Evolutionary conservation across 92 coral and sea anemone species (phyloP).

Genomic region (Hydrozoanthus gracilis): DNA sequence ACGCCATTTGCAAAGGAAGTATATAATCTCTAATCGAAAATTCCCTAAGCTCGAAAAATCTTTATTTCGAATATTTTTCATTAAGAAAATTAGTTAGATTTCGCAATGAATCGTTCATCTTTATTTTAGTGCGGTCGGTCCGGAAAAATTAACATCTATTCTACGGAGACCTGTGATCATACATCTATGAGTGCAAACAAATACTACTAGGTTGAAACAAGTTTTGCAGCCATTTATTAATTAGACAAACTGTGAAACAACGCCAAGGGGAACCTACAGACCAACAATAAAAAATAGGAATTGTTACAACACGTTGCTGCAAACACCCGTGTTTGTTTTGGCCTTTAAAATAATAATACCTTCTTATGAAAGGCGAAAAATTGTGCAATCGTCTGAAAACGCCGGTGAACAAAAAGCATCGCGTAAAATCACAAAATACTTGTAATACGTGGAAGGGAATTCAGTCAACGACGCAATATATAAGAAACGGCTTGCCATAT

Average conservation of each 20-base stretch:
- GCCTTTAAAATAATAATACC: background rate
- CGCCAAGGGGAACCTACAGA: background rate
- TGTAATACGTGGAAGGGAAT: conserved; percentile 11
- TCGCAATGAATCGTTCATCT: too few relatives aligned
- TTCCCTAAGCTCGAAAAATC: too few relatives aligned
- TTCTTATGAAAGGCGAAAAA: background rate
- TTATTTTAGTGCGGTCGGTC: too few relatives aligned
- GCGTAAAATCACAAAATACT: background rate
- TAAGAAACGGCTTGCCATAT: background rate
- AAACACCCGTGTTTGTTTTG: conserved; percentile 27
- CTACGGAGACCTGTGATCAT: too few relatives aligned
- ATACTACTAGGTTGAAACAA: too few relatives aligned
- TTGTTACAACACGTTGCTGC: conserved; percentile 14
- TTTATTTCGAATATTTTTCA: too few relatives aligned
- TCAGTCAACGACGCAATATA: background rate
- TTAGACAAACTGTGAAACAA: background rate
- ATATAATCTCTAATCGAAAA: too few relatives aligned
- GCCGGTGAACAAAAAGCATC: conserved; percentile 19
- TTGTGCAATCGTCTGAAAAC: conserved; percentile 35
- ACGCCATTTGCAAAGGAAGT: too few relatives aligned
- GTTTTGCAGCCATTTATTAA: background rate
- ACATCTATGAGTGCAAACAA: too few relatives aligned
- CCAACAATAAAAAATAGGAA: background rate
- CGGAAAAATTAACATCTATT: too few relatives aligned
- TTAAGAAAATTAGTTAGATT: too few relatives aligned